A percentile compares a stretch with the other conserved stretches of the same genome.
These are phyloP conservation scores for Pangasius sanitwongsei DNA, from an alignment of 2,797 vertebrate species.

Conservation along the genomic window DNA sequence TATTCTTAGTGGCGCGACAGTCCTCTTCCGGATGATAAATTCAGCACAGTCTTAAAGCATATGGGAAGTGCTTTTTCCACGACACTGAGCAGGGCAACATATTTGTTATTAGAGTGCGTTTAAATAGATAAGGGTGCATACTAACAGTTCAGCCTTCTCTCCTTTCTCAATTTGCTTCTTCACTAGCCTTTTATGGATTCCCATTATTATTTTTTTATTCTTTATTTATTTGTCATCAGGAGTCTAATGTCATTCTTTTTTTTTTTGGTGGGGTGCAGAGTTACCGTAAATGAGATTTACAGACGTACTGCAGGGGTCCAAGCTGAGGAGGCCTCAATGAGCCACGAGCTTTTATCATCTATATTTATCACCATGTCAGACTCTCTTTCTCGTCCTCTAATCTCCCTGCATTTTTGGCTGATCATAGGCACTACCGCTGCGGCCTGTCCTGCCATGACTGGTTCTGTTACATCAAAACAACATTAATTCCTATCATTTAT, in stretches of 20 bases:
- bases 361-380: conserved; percentile 79
- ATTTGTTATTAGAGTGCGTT: conserved; percentile 78
- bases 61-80: conserved; percentile 67
- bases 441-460: conserved; percentile 59
- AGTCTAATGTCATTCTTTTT: conserved; percentile 72
- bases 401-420: conserved; percentile 39
- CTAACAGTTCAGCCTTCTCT: conserved; percentile 64
- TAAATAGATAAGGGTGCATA: conserved; percentile 80
- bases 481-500: conserved; percentile 70
- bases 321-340: conserved; percentile 39
- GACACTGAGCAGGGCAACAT: conserved; percentile 66
- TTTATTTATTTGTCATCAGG: conserved; percentile 78
- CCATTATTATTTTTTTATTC: conserved; percentile 58
- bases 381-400: conserved; percentile 39
- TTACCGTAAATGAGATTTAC: conserved; percentile 77
- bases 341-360: conserved; percentile 70
- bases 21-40: conserved; percentile 78
- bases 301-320: conserved; percentile 32
- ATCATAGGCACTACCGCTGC: conserved; percentile 30
- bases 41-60: conserved; percentile 75
- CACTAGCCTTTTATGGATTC: conserved; percentile 7
- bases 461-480: conserved; percentile 70
- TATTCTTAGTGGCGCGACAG: conserved; percentile 78
- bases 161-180: conserved; percentile 16
- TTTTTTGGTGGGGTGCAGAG: conserved; percentile 72